phyloP scores from a whole-genome alignment of 1,140 invertebrate species.

The Bombus breviceps region DNA sequence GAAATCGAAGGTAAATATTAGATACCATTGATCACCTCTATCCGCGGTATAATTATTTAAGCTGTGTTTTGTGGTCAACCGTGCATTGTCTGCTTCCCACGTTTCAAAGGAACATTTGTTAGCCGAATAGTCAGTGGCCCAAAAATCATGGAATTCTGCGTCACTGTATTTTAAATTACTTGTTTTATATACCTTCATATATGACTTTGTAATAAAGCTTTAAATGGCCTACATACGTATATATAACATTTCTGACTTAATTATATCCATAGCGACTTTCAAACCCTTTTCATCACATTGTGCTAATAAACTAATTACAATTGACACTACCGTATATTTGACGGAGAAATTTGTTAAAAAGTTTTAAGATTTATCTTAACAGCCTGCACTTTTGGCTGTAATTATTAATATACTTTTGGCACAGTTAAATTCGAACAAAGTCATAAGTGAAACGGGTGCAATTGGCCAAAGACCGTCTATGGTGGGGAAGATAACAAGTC shows the following conservation, averaged over 20 bases:
- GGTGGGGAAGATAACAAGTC: slow-evolving; percentile 51
- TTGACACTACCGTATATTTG: not conserved
- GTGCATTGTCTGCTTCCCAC: not conserved
- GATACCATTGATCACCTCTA: slow-evolving; percentile 49
- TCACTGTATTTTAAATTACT: not conserved
- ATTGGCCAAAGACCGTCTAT: slow-evolving; percentile 29
- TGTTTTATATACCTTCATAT: not conserved
- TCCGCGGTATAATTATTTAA: slow-evolving; percentile 55
- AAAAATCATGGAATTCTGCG: not conserved
- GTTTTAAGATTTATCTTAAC: not conserved
- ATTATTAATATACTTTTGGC: slow-evolving; percentile 37
- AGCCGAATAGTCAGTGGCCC: not conserved
- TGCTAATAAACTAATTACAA: not conserved
- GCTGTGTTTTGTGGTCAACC: slow-evolving; percentile 1
- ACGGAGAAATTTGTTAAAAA: not conserved
- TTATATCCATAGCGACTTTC: too few species aligned
- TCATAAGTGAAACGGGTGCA: slow-evolving; percentile 25
- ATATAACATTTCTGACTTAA: too few species aligned
- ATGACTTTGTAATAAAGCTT: not conserved
- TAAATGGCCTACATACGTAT: not conserved
- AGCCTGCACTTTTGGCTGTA: not conserved
- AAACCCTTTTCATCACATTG: too few species aligned
- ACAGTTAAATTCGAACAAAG: not conserved
- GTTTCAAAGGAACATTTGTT: not conserved
- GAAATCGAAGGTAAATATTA: slow-evolving; percentile 64